A percentile compares a stretch with the other conserved stretches of the same genome.
phyloP scores from a whole-genome alignment of 2,113 vertebrate genomes.

The Psittacula cyanocephala region DNA sequence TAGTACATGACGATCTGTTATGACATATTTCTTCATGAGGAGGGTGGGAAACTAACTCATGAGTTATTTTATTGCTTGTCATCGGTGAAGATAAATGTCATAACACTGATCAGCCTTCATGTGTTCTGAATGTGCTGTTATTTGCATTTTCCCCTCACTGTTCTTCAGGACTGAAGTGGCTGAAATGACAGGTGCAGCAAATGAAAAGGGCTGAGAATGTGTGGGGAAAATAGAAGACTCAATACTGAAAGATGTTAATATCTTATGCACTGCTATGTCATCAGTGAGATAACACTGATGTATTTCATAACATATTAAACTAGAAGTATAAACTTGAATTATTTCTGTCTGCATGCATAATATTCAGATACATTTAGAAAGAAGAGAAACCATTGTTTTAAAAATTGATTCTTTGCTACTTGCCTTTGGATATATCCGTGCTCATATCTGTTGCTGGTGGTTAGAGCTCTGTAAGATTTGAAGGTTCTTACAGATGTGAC shows the following conservation, averaged over 20 bases:
- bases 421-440: neutral
- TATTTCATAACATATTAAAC: neutral
- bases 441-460: neutral
- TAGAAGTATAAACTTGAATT: neutral
- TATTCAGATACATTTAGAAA: neutral
- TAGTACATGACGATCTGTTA: neutral
- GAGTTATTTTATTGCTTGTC: conserved; percentile 32
- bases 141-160: conserved; percentile 44
- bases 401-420: neutral
- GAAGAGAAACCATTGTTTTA: neutral
- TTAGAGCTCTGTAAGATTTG: neutral
- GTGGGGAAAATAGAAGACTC: neutral
- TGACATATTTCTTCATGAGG: conserved; percentile 7
- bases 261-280: neutral
- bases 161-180: conserved; percentile 37
- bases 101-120: conserved; percentile 43
- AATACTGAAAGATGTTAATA: conserved; percentile 10
- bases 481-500: neutral
- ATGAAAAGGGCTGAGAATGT: conserved; percentile 9
- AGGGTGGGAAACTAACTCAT: neutral
- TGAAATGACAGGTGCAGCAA: conserved; percentile 52
- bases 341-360: neutral
- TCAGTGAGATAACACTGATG: neutral
- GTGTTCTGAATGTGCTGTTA: conserved; percentile 14
- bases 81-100: conserved; percentile 58